Conservation (phyloP, 1,140 invertebrate genomes). For the Lerema accius region DNA sequence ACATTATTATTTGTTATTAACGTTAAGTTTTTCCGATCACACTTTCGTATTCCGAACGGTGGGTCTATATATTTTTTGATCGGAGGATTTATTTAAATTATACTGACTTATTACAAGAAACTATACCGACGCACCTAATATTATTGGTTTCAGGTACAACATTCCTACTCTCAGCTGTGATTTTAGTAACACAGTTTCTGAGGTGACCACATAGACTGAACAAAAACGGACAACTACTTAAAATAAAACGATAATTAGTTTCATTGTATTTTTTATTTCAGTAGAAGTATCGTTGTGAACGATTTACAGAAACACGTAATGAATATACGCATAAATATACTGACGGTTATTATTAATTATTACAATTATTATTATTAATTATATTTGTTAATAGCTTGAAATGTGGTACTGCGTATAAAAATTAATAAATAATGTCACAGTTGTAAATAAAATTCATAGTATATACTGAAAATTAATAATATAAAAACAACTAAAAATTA, state of each 20-base stretch:
- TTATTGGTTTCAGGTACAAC: conserved; percentile 40
- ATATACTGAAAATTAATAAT: too few species aligned
- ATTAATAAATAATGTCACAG: too few species aligned
- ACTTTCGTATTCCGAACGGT: too few species aligned
- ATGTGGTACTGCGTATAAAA: too few species aligned
- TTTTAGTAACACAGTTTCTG: conserved; percentile 18
- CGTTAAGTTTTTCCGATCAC: too few species aligned
- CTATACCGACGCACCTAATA: too few species aligned
- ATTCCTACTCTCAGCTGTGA: conserved; percentile 14
- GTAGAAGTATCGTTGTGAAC: conserved; percentile 55
- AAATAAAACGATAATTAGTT: conserved; percentile 49
- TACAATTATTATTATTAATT: conserved; percentile 5
- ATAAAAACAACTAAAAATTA: not conserved
- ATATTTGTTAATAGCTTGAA: too few species aligned
- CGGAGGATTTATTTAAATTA: too few species aligned
- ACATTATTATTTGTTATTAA: too few species aligned
- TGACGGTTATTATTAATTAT: conserved; percentile 18
- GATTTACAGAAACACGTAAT: conserved; percentile 38
- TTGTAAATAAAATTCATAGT: too few species aligned
- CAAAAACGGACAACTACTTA: conserved; percentile 47
- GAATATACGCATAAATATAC: conserved; percentile 21
- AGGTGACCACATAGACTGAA: conserved; percentile 38
- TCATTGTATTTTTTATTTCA: conserved; percentile 52
- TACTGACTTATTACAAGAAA: too few species aligned
- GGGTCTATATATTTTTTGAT: too few species aligned